These are phyloP conservation scores for Syngnathus acus DNA, from an alignment of 2,797 vertebrate genomes.

Conservation along the genomic window DNA sequence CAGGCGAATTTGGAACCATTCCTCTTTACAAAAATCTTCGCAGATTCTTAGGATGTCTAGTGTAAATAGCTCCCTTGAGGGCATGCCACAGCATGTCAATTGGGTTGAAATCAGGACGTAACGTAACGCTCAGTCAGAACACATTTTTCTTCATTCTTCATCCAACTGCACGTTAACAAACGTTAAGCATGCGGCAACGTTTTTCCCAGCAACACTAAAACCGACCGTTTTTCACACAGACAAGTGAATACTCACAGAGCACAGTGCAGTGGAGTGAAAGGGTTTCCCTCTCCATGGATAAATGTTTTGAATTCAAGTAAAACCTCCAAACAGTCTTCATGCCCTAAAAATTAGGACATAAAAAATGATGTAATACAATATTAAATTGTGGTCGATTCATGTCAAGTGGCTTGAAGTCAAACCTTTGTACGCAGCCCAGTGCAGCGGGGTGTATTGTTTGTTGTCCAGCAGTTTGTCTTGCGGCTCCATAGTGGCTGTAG, in stretches of 20 bases:
- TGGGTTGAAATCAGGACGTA: too few relatives aligned
- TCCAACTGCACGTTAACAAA: too few relatives aligned
- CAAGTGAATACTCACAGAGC: conserved; percentile 83
- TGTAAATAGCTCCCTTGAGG: too few relatives aligned
- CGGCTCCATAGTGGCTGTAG: conserved; percentile 75
- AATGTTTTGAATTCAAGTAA: conserved; percentile 98
- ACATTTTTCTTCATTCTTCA: too few relatives aligned
- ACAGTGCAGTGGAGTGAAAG: conserved; percentile 98
- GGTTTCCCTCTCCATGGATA: conserved; percentile 90
- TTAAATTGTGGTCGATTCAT: neutral
- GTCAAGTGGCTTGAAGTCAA: conserved; percentile 13
- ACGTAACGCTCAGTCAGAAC: too few relatives aligned
- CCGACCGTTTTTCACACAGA: neutral
- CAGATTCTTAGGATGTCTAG: too few relatives aligned
- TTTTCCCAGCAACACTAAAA: neutral
- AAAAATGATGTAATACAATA: neutral
- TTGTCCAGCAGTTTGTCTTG: conserved; percentile 89
- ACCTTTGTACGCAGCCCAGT: conserved; percentile 98
- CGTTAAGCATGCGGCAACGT: too few relatives aligned
- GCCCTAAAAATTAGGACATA: conserved; percentile 69
- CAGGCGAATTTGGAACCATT: too few relatives aligned
- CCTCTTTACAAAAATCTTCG: too few relatives aligned
- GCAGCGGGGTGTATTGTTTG: conserved; percentile 90
- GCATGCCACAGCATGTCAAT: too few relatives aligned
- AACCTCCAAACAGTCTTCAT: conserved; percentile 98